Evolutionary conservation across 2,797 vertebrate species (phyloP).

Genomic region (Rhincodon typus): DNA sequence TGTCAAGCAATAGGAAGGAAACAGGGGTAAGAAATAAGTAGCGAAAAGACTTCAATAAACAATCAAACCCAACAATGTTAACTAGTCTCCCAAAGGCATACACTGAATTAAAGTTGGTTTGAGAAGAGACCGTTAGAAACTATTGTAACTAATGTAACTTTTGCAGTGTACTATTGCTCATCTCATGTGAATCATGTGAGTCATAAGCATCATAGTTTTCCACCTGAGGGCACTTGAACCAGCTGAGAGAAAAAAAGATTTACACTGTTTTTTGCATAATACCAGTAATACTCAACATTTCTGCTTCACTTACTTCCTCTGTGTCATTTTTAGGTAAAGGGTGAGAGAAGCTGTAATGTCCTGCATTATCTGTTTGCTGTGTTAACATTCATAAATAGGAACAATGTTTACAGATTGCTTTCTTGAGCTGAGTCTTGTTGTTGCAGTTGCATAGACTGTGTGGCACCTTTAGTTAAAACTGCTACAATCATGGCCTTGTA

Average conservation of each 20-base stretch:
- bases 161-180: constrained; percentile 68
- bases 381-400: constrained; percentile 45
- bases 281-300: constrained; percentile 60
- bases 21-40: constrained; percentile 28
- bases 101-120: constrained; percentile 81
- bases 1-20: neutral
- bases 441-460: constrained; percentile 16
- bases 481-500: constrained; percentile 35
- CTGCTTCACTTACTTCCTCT: constrained; percentile 70
- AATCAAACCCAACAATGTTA: constrained; percentile 34
- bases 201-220: constrained; percentile 79
- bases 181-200: constrained; percentile 80
- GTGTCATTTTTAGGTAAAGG: constrained; percentile 59
- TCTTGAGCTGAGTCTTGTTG: neutral
- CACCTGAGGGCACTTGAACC: constrained; percentile 58
- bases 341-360: constrained; percentile 56
- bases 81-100: constrained; percentile 46
- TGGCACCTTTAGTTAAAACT: constrained; percentile 34
- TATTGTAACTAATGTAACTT: constrained; percentile 56
- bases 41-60: constrained; percentile 55
- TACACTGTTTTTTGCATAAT: constrained; percentile 56
- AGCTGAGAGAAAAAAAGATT: constrained; percentile 51
- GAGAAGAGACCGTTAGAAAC: constrained; percentile 67
- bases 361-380: constrained; percentile 49
- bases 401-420: constrained; percentile 41